Evolutionary conservation across 1,140 invertebrate species (phyloP).

Genomic region (Nymphalis io): DNA sequence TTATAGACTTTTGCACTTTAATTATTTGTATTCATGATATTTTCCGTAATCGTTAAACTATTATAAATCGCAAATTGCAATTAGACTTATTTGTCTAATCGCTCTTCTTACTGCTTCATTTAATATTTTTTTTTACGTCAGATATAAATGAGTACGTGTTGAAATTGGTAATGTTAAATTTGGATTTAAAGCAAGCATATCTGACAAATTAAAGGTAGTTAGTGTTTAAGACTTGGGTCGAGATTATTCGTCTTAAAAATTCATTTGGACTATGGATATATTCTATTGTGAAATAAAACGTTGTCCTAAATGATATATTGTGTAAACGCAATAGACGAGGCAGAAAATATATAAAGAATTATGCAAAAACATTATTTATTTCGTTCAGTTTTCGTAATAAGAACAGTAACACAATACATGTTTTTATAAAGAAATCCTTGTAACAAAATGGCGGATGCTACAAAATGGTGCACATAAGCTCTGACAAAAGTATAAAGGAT

Average conservation of each 20-base stretch:
- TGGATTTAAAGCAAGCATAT: too few species aligned
- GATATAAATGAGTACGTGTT: too few species aligned
- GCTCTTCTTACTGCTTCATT: too few species aligned
- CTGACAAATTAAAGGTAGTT: too few species aligned
- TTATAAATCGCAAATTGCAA: too few species aligned
- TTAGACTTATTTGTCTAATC: too few species aligned
- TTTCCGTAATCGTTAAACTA: too few species aligned
- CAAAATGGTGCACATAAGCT: slow-evolving; percentile 54
- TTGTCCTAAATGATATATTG: not conserved
- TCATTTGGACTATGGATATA: not conserved
- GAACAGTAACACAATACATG: slow-evolving; percentile 23
- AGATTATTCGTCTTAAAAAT: not conserved
- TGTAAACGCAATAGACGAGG: slow-evolving; percentile 7
- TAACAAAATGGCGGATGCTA: slow-evolving; percentile 50
- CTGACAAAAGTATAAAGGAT: slow-evolving; percentile 68
- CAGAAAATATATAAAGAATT: not conserved
- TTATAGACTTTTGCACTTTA: too few species aligned
- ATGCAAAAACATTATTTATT: slow-evolving; percentile 16
- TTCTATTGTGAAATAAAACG: not conserved
- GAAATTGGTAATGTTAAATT: too few species aligned
- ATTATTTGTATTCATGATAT: too few species aligned
- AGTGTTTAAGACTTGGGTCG: too few species aligned
- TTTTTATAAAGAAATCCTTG: slow-evolving; percentile 39
- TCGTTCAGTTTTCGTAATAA: slow-evolving; percentile 22
- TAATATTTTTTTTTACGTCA: too few species aligned